Conservation (phyloP, 1,140 invertebrate genomes). For the Eupristina koningsbergeri region DNA sequence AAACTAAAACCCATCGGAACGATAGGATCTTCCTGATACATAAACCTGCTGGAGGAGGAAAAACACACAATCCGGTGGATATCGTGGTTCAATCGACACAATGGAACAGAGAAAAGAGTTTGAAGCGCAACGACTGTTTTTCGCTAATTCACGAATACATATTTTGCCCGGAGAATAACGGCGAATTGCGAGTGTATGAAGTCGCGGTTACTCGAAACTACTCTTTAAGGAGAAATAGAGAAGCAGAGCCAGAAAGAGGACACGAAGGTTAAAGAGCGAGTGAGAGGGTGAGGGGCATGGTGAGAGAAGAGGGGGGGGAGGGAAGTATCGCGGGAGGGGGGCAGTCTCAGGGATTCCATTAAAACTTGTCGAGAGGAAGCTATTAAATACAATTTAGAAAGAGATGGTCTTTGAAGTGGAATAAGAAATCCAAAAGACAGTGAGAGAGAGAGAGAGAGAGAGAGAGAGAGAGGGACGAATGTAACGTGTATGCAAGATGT, state of each 20-base stretch:
- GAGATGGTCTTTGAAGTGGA: conserved; percentile 10
- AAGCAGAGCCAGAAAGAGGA: background rate
- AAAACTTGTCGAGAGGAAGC: conserved; percentile 27
- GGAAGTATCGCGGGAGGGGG: too few relatives aligned
- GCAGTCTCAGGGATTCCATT: conserved; percentile 19
- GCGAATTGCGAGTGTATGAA: conserved; percentile 2
- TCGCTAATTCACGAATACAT: conserved; percentile 37
- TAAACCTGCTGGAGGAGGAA: background rate
- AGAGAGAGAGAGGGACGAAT: conserved; percentile 15
- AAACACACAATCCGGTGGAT: background rate
- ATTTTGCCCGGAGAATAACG: conserved; percentile 17
- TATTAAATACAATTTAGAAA: conserved; percentile 45
- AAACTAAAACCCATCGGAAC: background rate
- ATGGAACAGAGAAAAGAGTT: background rate
- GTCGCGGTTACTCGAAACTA: background rate
- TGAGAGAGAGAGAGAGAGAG: conserved; percentile 8
- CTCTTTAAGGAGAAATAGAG: conserved; percentile 1
- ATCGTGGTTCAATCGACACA: conserved; percentile 11
- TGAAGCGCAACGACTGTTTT: background rate
- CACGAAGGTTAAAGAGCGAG: background rate
- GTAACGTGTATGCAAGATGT: conserved; percentile 20
- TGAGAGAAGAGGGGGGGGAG: background rate
- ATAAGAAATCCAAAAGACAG: conserved; percentile 7
- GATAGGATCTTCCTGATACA: background rate
- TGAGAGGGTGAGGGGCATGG: background rate